A percentile compares a stretch with the other conserved stretches of the same genome.
Evolutionary conservation across 1,140 invertebrate species (phyloP).

Genomic region (Eumeta japonica): DNA sequence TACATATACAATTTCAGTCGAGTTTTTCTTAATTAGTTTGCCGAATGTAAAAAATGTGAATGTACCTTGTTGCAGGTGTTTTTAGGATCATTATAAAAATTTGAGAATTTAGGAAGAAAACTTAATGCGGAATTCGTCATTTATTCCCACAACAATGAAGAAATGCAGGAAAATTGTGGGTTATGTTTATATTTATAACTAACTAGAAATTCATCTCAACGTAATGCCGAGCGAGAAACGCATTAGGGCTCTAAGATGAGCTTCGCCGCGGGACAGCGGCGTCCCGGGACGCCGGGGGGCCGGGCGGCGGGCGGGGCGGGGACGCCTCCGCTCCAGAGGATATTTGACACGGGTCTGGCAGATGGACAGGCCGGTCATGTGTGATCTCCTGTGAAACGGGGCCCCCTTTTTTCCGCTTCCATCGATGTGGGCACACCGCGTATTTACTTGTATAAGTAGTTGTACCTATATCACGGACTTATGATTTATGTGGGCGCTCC

Average conservation of each 20-base stretch:
- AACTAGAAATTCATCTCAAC: constrained; percentile 45
- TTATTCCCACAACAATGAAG: no score
- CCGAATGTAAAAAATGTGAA: no score
- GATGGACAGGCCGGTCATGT: constrained; percentile 57
- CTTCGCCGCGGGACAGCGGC: constrained; percentile 51
- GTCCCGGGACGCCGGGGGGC: constrained; percentile 38
- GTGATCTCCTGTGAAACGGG: constrained; percentile 50
- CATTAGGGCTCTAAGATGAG: constrained; percentile 55
- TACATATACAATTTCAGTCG: no score
- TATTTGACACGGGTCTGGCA: constrained; percentile 58
- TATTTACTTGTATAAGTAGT: constrained; percentile 24
- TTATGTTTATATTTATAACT: no score
- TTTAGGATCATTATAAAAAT: background rate
- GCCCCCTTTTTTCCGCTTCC: constrained; percentile 43
- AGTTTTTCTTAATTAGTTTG: no score
- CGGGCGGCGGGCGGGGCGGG: constrained; percentile 18
- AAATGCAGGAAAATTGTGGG: no score
- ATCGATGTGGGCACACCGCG: constrained; percentile 37
- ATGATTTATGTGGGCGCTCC: constrained; percentile 44
- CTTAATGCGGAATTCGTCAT: constrained; percentile 13
- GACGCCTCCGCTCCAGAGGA: constrained; percentile 53
- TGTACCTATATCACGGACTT: constrained; percentile 33
- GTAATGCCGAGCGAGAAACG: constrained; percentile 36
- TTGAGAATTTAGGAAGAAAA: background rate
- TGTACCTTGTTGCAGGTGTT: background rate